phyloP scores from a whole-genome alignment of 2,113 vertebrate species.

The Neoarius graeffei region DNA sequence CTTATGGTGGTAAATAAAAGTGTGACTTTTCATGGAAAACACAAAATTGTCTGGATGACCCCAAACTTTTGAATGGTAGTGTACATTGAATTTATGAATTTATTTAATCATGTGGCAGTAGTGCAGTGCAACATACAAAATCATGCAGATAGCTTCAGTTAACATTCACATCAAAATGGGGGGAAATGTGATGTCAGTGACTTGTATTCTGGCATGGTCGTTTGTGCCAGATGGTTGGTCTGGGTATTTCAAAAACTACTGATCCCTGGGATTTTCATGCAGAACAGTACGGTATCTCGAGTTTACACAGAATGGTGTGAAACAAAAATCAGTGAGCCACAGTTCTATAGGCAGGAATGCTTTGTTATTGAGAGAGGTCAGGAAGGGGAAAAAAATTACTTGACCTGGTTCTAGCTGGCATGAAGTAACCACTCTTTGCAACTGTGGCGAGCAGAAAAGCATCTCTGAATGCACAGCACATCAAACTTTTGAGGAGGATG shows the following conservation, averaged over 20 bases:
- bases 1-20: no score
- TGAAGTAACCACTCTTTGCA: not conserved
- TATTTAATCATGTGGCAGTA: not conserved
- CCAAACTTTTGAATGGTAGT: no score
- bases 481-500: not conserved
- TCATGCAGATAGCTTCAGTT: not conserved
- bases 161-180: not conserved
- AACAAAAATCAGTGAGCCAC: not conserved
- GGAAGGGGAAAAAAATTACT: not conserved
- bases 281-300: not conserved
- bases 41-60: no score
- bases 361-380: not conserved
- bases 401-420: not conserved
- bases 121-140: not conserved
- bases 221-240: not conserved
- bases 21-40: no score
- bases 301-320: not conserved
- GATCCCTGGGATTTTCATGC: not conserved
- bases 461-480: not conserved
- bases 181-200: not conserved
- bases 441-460: not conserved
- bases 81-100: not conserved
- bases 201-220: not conserved
- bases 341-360: not conserved
- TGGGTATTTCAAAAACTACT: not conserved